These are phyloP conservation scores for Psilopogon haemacephalus DNA, from an alignment of 2,113 vertebrate genomes.

Conservation along the genomic window DNA sequence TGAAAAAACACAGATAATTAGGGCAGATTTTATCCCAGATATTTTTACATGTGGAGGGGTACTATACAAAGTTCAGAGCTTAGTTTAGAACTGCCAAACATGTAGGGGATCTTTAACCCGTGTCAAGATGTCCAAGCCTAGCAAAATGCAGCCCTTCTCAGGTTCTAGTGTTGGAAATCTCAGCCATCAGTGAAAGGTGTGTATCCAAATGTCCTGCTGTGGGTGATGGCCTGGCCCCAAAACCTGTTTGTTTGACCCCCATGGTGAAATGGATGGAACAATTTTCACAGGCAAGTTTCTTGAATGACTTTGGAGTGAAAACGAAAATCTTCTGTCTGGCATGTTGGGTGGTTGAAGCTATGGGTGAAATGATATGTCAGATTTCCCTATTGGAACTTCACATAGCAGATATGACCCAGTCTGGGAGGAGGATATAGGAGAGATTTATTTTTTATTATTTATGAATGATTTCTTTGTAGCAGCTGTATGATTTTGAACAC, in stretches of 20 bases:
- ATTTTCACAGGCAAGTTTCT: not conserved
- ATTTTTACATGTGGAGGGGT: not conserved
- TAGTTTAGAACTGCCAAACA: not conserved
- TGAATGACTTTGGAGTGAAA: not conserved
- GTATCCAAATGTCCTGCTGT: not conserved
- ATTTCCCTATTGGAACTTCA: not conserved
- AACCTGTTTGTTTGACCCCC: fast-evolving
- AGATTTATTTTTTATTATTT: not conserved
- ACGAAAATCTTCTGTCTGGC: not conserved
- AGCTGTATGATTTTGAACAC: not conserved
- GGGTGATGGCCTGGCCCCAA: not conserved
- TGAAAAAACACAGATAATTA: not conserved
- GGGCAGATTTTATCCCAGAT: not conserved
- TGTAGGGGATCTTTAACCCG: not conserved
- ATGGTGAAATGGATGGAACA: not conserved
- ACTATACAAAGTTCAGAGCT: not conserved
- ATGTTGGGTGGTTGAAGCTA: not conserved
- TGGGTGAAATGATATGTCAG: not conserved
- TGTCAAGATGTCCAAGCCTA: not conserved
- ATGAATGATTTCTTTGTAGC: not conserved
- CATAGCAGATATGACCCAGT: not conserved
- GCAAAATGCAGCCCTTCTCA: not conserved
- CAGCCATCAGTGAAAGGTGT: not conserved
- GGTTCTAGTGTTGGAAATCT: not conserved
- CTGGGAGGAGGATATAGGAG: not conserved